Conservation (phyloP, 2,888 invertebrate genomes). For the Phaedon cochleariae region DNA sequence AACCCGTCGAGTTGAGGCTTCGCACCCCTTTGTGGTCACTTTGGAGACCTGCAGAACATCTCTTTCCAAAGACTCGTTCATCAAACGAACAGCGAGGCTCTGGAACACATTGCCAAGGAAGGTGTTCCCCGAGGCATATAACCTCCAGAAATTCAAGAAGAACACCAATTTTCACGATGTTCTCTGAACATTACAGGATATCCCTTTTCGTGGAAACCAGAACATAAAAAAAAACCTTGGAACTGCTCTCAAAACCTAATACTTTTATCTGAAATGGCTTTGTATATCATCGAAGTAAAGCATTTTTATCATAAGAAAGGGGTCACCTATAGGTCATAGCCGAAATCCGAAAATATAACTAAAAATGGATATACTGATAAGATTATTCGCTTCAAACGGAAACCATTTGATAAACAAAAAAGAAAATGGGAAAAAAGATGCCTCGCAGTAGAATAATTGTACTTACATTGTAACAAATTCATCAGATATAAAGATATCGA, state of each 20-base stretch:
- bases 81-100: too few species aligned
- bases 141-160: too few species aligned
- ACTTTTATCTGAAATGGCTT: background rate
- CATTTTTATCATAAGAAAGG: background rate
- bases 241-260: background rate
- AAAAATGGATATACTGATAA: background rate
- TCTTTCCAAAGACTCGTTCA: too few species aligned
- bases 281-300: background rate
- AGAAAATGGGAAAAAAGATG: background rate
- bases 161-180: too few species aligned
- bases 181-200: too few species aligned
- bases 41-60: too few species aligned
- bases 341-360: background rate
- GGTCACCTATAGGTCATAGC: background rate
- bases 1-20: too few species aligned
- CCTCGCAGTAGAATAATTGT: background rate
- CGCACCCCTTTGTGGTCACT: too few species aligned
- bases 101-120: too few species aligned
- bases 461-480: background rate
- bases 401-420: background rate
- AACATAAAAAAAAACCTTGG: background rate
- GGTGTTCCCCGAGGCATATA: too few species aligned
- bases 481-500: background rate
- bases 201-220: too few species aligned
- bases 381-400: background rate